Conservation (phyloP, 2,888 invertebrate genomes). For the Lepetodrilus schrolli region DNA sequence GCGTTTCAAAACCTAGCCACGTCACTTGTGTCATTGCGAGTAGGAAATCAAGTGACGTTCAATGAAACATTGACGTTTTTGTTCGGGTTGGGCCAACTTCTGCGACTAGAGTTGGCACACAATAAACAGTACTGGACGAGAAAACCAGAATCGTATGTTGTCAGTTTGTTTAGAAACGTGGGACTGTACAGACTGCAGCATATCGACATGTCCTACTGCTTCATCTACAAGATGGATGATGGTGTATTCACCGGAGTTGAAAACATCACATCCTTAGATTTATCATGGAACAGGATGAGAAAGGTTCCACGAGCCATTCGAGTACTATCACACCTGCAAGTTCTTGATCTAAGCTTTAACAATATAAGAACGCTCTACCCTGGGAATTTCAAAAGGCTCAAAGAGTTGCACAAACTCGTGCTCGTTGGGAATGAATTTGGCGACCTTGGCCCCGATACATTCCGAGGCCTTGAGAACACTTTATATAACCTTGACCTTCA, state of each 20-base stretch:
- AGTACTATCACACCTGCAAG: background rate
- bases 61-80: background rate
- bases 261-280: background rate
- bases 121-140: slow-evolving; percentile 10
- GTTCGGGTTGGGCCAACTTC: background rate
- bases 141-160: background rate
- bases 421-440: slow-evolving; percentile 13
- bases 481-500: background rate
- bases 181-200: background rate
- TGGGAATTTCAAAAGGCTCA: background rate
- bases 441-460: background rate
- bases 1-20: background rate
- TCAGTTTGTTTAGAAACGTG: background rate
- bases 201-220: background rate
- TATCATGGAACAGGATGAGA: background rate
- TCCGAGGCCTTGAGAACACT: background rate
- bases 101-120: background rate
- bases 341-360: slow-evolving; percentile 12
- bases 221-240: background rate
- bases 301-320: background rate
- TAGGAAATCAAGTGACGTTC: background rate
- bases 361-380: background rate
- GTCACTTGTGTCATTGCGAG: background rate
- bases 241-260: slow-evolving; percentile 5
- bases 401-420: background rate